These are phyloP conservation scores for Leptopilina boulardi DNA, from an alignment of 1,140 invertebrate species.

Conservation along the genomic window DNA sequence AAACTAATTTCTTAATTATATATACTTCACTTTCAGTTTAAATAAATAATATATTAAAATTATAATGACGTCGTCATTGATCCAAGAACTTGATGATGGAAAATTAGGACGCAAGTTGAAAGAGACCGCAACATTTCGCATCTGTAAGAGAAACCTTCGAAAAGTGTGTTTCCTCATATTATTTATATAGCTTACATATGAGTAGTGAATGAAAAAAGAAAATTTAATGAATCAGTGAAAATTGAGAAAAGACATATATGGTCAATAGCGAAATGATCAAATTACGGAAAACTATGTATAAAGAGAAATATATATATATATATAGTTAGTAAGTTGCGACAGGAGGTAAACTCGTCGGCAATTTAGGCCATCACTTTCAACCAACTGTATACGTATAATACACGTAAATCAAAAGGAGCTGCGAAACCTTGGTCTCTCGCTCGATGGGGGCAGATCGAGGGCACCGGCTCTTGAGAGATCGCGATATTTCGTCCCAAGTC, in stretches of 20 bases:
- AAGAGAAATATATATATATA: neutral
- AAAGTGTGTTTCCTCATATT: neutral
- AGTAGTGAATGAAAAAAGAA: neutral
- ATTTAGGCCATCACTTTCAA: slow-evolving; percentile 33
- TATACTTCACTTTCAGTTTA: too few relatives aligned
- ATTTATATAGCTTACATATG: neutral
- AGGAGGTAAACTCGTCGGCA: slow-evolving; percentile 7
- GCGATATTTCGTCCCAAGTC: neutral
- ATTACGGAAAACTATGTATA: neutral
- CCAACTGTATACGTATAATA: neutral
- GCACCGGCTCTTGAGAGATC: slow-evolving; percentile 14
- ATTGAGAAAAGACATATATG: neutral
- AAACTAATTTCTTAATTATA: too few relatives aligned
- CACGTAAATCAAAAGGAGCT: slow-evolving; percentile 27
- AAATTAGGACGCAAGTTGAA: too few relatives aligned
- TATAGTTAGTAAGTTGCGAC: neutral
- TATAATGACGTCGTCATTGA: too few relatives aligned
- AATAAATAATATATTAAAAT: too few relatives aligned
- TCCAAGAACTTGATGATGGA: too few relatives aligned
- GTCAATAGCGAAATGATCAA: neutral
- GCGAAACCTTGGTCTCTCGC: slow-evolving; percentile 11
- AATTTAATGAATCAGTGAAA: slow-evolving; percentile 18
- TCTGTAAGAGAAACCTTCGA: neutral
- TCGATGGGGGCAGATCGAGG: slow-evolving; percentile 25
- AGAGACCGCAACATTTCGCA: too few relatives aligned